Conservation (phyloP, 92 coral and sea anemone genomes). For the Isaurus tuberculatus region DNA sequence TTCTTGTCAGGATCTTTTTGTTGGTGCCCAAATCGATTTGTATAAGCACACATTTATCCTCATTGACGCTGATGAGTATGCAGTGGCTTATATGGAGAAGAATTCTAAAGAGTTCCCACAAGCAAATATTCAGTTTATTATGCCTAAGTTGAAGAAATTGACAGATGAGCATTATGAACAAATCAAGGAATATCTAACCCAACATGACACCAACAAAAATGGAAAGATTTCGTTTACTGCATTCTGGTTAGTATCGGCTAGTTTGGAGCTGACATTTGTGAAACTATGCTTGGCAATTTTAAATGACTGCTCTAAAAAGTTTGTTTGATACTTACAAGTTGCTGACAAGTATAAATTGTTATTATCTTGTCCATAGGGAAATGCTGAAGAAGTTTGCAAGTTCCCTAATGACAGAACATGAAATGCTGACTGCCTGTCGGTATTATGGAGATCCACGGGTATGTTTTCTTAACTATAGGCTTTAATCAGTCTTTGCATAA, state of each 20-base stretch:
- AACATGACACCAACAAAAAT: slow-evolving; percentile 63
- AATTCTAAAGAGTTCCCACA: slow-evolving; percentile 83
- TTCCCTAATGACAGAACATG: slow-evolving; percentile 81
- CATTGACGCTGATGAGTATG: slow-evolving; percentile 98
- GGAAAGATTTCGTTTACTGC: slow-evolving; percentile 76
- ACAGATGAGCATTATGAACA: slow-evolving; percentile 85
- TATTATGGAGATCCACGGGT: slow-evolving; percentile 87
- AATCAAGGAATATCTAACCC: slow-evolving; percentile 73
- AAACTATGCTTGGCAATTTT: neutral
- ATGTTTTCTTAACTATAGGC: neutral
- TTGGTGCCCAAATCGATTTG: slow-evolving; percentile 89
- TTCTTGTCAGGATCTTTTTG: slow-evolving; percentile 80
- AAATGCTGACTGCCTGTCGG: slow-evolving; percentile 88
- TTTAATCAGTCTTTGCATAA: too few species aligned
- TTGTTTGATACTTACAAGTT: neutral
- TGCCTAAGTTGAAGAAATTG: slow-evolving; percentile 83
- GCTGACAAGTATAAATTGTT: neutral
- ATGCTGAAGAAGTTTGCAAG: slow-evolving; percentile 68
- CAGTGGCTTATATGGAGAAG: slow-evolving; percentile 95
- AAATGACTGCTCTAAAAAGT: neutral
- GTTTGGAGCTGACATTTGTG: neutral
- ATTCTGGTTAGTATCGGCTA: slow-evolving; percentile 71
- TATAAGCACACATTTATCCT: slow-evolving; percentile 86
- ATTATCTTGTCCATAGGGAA: slow-evolving; percentile 52
- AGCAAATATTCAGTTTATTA: slow-evolving; percentile 83